A percentile compares a stretch with the other conserved stretches of the same genome.
Evolutionary conservation across 1,140 invertebrate genomes (phyloP).

Genomic region (Panagrolaimus sp.): DNA sequence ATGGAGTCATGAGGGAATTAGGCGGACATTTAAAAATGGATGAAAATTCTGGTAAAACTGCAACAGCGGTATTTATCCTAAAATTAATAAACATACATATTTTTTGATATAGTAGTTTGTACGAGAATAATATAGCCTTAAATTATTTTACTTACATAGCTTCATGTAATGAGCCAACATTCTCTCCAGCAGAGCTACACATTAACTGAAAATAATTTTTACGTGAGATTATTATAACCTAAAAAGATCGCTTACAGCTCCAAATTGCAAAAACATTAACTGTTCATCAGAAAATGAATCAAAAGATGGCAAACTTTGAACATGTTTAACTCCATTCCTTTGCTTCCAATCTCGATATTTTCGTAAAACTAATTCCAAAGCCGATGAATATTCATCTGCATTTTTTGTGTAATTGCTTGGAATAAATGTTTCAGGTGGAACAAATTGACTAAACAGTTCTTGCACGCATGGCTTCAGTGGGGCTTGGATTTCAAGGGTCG

Average conservation of each 20-base stretch:
- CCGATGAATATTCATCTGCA: background rate
- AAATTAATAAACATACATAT: background rate
- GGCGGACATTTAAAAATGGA: background rate
- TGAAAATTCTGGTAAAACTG: background rate
- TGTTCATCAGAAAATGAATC: background rate
- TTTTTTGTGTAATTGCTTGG: background rate
- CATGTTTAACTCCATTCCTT: background rate
- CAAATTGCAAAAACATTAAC: conserved; percentile 1
- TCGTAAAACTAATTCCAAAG: background rate
- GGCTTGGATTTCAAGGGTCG: background rate
- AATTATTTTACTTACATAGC: background rate
- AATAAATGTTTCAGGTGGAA: background rate
- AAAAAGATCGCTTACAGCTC: background rate
- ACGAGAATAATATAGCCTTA: background rate
- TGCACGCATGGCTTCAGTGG: background rate
- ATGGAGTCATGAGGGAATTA: background rate
- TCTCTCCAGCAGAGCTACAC: background rate
- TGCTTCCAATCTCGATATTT: background rate
- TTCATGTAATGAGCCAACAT: background rate
- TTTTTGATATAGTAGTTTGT: no score
- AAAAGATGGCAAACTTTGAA: background rate
- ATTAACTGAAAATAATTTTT: background rate
- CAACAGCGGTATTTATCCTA: background rate
- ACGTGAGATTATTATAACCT: background rate
- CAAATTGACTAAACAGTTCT: background rate